Conservation (phyloP, 2,888 invertebrate genomes). For the Epirrhoe tristata region DNA sequence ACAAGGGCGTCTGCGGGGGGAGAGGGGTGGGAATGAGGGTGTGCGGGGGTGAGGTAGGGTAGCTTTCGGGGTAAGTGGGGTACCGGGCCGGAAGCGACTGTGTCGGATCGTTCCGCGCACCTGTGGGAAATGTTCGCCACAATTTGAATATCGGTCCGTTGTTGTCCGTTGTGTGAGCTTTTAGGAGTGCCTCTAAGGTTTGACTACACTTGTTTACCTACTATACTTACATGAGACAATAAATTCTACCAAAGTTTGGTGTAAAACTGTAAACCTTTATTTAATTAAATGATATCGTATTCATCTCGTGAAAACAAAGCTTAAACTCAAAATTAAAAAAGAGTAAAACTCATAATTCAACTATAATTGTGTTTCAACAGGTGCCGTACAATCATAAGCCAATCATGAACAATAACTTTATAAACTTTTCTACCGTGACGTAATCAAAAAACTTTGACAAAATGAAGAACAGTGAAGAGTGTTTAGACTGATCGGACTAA, state of each 20-base stretch:
- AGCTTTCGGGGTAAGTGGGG: constrained; percentile 68
- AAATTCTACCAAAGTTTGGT: not conserved
- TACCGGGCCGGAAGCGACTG: constrained; percentile 77
- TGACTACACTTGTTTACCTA: not conserved
- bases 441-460: constrained; percentile 68
- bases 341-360: constrained; percentile 48
- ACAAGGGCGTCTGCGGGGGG: constrained; percentile 56
- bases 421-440: constrained; percentile 69
- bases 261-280: not conserved
- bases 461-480: constrained; percentile 85
- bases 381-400: constrained; percentile 56
- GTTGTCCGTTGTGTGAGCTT: constrained; percentile 1
- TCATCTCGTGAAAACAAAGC: constrained; percentile 36
- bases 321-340: too few relatives aligned
- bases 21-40: constrained; percentile 50
- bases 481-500: constrained; percentile 71
- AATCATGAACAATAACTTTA: constrained; percentile 60
- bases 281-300: constrained; percentile 30
- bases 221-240: not conserved
- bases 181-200: not conserved
- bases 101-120: constrained; percentile 75
- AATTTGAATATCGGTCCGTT: constrained; percentile 66
- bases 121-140: constrained; percentile 76
- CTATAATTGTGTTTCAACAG: constrained; percentile 54
- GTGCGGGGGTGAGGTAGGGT: constrained; percentile 47